phyloP scores from a whole-genome alignment of 2,113 vertebrate genomes.

The Egretta garzetta region DNA sequence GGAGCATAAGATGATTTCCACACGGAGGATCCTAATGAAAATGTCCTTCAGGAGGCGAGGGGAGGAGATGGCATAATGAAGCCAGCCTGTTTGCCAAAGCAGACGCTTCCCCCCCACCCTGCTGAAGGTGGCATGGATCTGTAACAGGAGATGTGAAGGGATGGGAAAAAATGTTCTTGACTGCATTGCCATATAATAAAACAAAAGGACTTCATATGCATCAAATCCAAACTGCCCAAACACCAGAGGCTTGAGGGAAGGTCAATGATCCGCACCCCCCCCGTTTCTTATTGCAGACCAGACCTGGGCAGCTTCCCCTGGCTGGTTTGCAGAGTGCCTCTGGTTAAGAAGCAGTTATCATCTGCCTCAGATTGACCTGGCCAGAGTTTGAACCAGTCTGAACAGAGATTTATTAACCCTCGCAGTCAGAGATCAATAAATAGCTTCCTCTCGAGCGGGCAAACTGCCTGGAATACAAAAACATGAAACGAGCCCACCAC shows the following conservation, averaged over 20 bases:
- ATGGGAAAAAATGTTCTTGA: not conserved
- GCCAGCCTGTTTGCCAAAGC: not conserved
- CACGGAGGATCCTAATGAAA: not conserved
- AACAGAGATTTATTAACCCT: slow-evolving; percentile 58
- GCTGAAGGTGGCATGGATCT: fast-evolving
- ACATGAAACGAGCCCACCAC: not conserved
- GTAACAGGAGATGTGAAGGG: not conserved
- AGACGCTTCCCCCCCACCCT: not conserved
- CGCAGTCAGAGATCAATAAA: slow-evolving; percentile 42
- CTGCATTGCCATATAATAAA: not conserved
- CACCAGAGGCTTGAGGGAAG: not conserved
- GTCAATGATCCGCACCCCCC: not conserved
- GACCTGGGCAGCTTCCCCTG: not conserved
- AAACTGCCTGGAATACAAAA: slow-evolving; percentile 35
- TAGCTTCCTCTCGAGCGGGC: not conserved
- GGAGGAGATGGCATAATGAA: not conserved
- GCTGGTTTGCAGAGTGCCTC: not conserved
- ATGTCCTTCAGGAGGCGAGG: not conserved
- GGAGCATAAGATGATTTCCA: slow-evolving; percentile 7
- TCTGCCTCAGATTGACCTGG: slow-evolving; percentile 15
- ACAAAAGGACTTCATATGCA: not conserved
- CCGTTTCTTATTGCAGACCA: not conserved
- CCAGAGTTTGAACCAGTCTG: slow-evolving; percentile 25
- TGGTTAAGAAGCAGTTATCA: slow-evolving; percentile 15
- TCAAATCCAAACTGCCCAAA: not conserved